Conservation (phyloP, 2,888 invertebrate species). For the Dolichopus griseipennis region DNA sequence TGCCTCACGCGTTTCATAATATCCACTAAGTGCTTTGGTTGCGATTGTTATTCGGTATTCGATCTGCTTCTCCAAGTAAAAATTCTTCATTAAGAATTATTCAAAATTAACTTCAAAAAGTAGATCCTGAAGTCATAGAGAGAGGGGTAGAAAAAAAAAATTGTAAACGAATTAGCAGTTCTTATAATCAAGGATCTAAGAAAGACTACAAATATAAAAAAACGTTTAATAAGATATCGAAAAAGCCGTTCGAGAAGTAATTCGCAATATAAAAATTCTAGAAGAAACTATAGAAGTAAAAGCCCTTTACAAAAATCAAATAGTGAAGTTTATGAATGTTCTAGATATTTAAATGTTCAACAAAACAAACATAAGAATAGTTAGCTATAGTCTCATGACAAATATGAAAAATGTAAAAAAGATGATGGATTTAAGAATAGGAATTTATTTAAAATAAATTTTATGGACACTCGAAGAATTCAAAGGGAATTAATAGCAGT, state of each 20-base stretch:
- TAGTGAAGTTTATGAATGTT: neutral
- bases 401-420: slow-evolving; percentile 26
- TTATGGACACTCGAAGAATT: slow-evolving; percentile 60
- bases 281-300: slow-evolving; percentile 14
- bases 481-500: slow-evolving; percentile 67
- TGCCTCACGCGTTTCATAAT: too few relatives aligned
- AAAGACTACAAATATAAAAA: neutral
- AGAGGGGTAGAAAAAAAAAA: neutral
- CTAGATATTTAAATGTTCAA: slow-evolving; percentile 12
- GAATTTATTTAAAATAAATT: slow-evolving; percentile 45
- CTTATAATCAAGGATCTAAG: neutral
- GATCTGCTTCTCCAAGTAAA: too few relatives aligned
- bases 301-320: slow-evolving; percentile 11
- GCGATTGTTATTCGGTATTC: too few relatives aligned
- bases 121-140: neutral
- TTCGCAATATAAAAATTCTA: neutral
- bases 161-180: neutral
- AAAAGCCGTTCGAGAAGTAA: neutral
- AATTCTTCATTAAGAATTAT: too few relatives aligned
- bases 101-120: neutral
- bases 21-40: too few relatives aligned
- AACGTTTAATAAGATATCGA: slow-evolving; percentile 8
- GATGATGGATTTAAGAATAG: slow-evolving; percentile 16
- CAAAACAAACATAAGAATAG: slow-evolving; percentile 16
- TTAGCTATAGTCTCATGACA: slow-evolving; percentile 33